Base-by-base conservation (phyloP, 2,797 vertebrate species). In the Molossus molossus region DNA sequence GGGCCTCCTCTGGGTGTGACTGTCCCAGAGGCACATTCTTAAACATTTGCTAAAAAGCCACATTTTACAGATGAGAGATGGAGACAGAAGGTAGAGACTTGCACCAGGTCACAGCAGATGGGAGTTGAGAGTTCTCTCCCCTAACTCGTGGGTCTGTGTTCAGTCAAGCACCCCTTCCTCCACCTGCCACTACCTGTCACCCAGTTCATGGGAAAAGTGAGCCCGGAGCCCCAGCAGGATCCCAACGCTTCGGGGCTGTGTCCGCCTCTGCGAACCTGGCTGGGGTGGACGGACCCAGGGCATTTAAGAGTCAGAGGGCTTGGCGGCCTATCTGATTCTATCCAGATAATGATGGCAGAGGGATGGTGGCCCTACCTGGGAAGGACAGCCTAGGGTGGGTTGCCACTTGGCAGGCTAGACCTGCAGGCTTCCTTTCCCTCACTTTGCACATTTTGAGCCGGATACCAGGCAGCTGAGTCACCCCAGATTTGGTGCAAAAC, bases 311-410 rank as follows among this genome's bases (percentile, higher is more conserved):
- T 20, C 50, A 0, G 13, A 95, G 89, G 3, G 65, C 33, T 93
- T 86, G 4, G 40, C n/a, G 20, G 69, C 84, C 91, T 94, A 90
- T 87, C 4, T 0, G 29, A 40, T 48, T 81, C 95, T 72, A 53
- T 91, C 95, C 81, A 60, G 88, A 95, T 85, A 14, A 6, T 80
- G 90, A 27, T 20, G 70, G 86, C 90, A 96, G 75, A 96, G 92
- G 89, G 69, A 77, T 67, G 84, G 76, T 6, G 7, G 37, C 62
- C 29, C 69, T 33, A 88, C 83, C 91, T 96, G 87, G 93, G 76
- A 37, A 29, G 87, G 90, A 93, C 70, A 77, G 50, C 29, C 86
- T 3, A 76, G 88, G 94, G 73, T 91, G 77, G 85, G 82, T 4
- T 88, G 81, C 4, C 89, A 27, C 72, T 92, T 92, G 11, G 57